phyloP scores from a whole-genome alignment of 64 coral and sea anemone species.

The Montipora foliosa region DNA sequence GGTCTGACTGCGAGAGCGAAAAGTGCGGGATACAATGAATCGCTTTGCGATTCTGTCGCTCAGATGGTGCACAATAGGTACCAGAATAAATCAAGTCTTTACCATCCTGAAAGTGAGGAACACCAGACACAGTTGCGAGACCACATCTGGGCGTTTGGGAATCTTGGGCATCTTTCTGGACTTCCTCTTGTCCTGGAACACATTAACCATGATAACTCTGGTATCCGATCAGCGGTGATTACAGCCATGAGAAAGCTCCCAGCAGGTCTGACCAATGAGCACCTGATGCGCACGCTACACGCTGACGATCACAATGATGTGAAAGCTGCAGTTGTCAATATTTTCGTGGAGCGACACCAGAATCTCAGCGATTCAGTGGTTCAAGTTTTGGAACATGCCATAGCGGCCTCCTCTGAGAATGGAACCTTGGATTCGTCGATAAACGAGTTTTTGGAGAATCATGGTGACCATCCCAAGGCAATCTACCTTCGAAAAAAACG shows the following conservation, averaged over 20 bases:
- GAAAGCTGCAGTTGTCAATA: conserved; percentile 89
- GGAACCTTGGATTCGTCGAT: conserved; percentile 82
- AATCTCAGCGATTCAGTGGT: conserved; percentile 60
- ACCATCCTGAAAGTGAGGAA: conserved; percentile 81
- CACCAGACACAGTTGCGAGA: conserved; percentile 77
- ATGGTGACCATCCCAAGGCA: conserved; percentile 73
- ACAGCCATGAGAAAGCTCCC: conserved; percentile 90
- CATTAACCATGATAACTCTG: conserved; percentile 86
- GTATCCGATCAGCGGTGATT: conserved; percentile 83
- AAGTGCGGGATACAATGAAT: conserved; percentile 84
- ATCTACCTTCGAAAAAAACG: conserved; percentile 72
- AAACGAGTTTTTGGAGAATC: conserved; percentile 89
- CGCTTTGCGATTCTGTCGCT: conserved; percentile 79
- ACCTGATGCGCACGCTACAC: conserved; percentile 64
- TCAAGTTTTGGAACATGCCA: conserved; percentile 82
- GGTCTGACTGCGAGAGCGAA: conserved; percentile 77
- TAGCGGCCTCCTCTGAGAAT: conserved; percentile 71
- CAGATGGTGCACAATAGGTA: conserved; percentile 82
- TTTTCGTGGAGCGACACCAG: conserved; percentile 87
- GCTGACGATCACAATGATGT: conserved; percentile 88
- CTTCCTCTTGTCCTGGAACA: conserved; percentile 81
- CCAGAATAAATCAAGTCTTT: conserved; percentile 74
- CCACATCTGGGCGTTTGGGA: conserved; percentile 98
- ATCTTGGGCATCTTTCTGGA: conserved; percentile 89
- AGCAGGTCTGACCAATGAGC: conserved; percentile 61